Evolutionary conservation across 2,888 invertebrate species (phyloP).

Genomic region (Corbicula japonica): DNA sequence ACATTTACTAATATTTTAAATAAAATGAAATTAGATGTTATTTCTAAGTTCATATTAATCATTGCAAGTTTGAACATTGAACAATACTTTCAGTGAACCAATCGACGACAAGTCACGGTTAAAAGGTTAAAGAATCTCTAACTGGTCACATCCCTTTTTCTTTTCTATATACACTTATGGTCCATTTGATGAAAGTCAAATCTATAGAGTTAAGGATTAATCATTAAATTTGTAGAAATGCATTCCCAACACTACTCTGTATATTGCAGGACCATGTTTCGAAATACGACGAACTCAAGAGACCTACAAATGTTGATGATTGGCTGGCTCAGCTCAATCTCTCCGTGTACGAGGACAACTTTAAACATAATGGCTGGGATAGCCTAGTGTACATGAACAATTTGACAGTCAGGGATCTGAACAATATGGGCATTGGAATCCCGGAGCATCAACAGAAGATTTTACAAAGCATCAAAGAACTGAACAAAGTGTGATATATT

Average conservation of each 20-base stretch:
- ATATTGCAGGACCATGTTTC: conserved; percentile 18
- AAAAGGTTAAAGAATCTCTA: no score
- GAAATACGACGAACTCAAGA: conserved; percentile 68
- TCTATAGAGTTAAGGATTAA: background rate
- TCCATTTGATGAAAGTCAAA: no score
- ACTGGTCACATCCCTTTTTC: no score
- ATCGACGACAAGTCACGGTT: no score
- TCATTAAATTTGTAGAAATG: background rate
- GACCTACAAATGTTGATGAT: conserved; percentile 76
- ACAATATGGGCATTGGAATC: conserved; percentile 40
- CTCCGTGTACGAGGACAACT: conserved; percentile 77
- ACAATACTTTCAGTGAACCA: no score
- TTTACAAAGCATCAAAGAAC: conserved; percentile 47
- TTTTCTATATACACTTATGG: no score
- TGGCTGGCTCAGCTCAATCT: conserved; percentile 83
- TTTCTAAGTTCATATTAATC: no score
- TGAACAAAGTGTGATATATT: conserved; percentile 60
- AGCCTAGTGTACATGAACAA: conserved; percentile 50
- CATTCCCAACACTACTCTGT: background rate
- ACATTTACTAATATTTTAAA: no score
- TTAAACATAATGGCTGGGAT: conserved; percentile 82
- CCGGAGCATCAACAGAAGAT: conserved; percentile 51
- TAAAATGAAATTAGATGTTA: no score
- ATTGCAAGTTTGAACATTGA: no score
- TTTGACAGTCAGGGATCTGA: conserved; percentile 41